These are phyloP conservation scores for Asbolus verrucosus DNA, from an alignment of 1,140 invertebrate species.

Conservation along the genomic window DNA sequence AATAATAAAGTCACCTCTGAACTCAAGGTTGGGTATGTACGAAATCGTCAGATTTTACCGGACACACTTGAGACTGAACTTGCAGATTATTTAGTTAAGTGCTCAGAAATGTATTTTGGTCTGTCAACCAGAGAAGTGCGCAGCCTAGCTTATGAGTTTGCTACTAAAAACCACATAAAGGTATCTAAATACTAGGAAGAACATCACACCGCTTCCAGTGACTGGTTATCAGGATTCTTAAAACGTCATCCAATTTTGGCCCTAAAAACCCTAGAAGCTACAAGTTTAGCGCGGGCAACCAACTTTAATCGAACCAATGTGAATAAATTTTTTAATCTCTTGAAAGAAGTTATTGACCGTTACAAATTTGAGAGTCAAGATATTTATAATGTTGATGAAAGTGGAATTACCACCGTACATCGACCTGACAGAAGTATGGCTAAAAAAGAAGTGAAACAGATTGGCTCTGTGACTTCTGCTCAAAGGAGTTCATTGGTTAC, in stretches of 20 bases:
- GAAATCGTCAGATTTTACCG: too few species aligned
- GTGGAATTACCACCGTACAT: conserved; percentile 65
- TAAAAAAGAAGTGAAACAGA: conserved; percentile 65
- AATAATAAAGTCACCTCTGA: too few species aligned
- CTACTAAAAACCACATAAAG: too few species aligned
- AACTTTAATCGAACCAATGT: conserved; percentile 63
- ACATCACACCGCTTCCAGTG: too few species aligned
- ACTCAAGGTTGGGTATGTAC: too few species aligned
- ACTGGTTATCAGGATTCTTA: conserved; percentile 45
- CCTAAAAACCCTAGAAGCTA: conserved; percentile 57
- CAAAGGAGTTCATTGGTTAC: conserved; percentile 65
- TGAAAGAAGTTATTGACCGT: conserved; percentile 52
- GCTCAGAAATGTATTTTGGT: too few species aligned
- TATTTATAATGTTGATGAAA: conserved; percentile 67
- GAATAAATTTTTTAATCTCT: conserved; percentile 59
- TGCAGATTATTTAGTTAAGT: too few species aligned
- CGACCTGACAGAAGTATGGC: conserved; percentile 59
- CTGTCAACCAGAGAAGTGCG: too few species aligned
- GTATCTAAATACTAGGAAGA: too few species aligned
- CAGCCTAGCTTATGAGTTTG: too few species aligned
- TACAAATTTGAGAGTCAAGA: too few species aligned
- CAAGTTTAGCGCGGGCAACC: conserved; percentile 61
- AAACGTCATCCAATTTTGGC: conserved; percentile 1
- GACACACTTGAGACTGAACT: too few species aligned
- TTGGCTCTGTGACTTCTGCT: conserved; percentile 64